Evolutionary conservation across 2,113 vertebrate species (phyloP).

Genomic region (Phylloscopus whistleri): DNA sequence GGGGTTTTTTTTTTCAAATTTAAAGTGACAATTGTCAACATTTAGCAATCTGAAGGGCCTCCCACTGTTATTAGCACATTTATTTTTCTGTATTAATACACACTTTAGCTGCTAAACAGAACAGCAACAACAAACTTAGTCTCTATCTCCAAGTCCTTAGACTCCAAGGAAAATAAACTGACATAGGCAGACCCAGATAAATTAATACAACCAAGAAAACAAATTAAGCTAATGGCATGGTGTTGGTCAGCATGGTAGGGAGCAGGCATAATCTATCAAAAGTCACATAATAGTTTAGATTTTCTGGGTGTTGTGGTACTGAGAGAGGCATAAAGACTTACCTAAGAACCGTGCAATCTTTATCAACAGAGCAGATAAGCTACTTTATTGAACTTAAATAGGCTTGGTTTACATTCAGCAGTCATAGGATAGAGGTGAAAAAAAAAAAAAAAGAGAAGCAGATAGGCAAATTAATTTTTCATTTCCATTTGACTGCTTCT

Average conservation of each 20-base stretch:
- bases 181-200: not conserved
- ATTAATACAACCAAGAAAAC: not conserved
- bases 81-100: not conserved
- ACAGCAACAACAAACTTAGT: not conserved
- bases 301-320: not conserved
- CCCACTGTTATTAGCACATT: not conserved
- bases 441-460: not conserved
- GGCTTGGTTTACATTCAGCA: not conserved
- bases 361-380: not conserved
- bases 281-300: not conserved
- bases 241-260: not conserved
- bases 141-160: not conserved
- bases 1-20: not conserved
- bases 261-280: not conserved
- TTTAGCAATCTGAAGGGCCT: not conserved
- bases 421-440: not conserved
- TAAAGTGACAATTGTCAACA: not conserved
- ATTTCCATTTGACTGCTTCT: slow-evolving; percentile 28
- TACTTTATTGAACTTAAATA: not conserved
- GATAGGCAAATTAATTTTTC: slow-evolving; percentile 32
- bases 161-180: not conserved
- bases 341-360: not conserved
- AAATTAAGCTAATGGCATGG: not conserved
- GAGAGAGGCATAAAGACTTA: not conserved
- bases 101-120: not conserved